Evolutionary conservation across 2,888 invertebrate genomes (phyloP).

Genomic region (Rhagophthalmus giganteus): DNA sequence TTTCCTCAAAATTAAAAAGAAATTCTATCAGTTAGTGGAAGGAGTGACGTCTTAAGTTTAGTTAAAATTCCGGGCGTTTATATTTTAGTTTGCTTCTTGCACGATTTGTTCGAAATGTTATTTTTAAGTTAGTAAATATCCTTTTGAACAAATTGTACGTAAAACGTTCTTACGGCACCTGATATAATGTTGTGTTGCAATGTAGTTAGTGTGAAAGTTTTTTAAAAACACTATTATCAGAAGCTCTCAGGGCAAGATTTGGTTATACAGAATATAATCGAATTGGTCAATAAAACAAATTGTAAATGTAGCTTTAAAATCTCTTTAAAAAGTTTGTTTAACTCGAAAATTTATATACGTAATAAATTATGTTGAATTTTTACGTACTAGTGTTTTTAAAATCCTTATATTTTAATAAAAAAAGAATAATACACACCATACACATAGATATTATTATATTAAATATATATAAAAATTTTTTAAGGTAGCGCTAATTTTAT

Average conservation of each 20-base stretch:
- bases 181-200: slow-evolving; percentile 25
- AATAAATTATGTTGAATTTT: too few species aligned
- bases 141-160: slow-evolving; percentile 1
- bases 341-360: slow-evolving; percentile 6
- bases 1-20: too few species aligned
- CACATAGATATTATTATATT: slow-evolving; percentile 9
- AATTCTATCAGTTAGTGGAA: too few species aligned
- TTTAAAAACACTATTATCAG: slow-evolving; percentile 31
- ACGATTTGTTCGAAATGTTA: too few species aligned
- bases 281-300: slow-evolving; percentile 19
- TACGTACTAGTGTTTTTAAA: slow-evolving; percentile 29
- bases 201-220: slow-evolving; percentile 21
- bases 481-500: slow-evolving; percentile 18
- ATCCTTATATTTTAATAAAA: too few species aligned
- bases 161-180: slow-evolving; percentile 11
- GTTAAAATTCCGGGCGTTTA: too few species aligned
- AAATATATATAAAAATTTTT: slow-evolving; percentile 17
- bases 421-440: too few species aligned
- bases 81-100: too few species aligned
- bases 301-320: slow-evolving; percentile 21
- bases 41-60: too few species aligned
- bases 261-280: slow-evolving; percentile 18
- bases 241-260: slow-evolving; percentile 28
- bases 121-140: too few species aligned
- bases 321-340: slow-evolving; percentile 3